A percentile compares a stretch with the other conserved stretches of the same genome.
Evolutionary conservation across 2,888 invertebrate genomes (phyloP).

Genomic region (Cheilosia urbana): DNA sequence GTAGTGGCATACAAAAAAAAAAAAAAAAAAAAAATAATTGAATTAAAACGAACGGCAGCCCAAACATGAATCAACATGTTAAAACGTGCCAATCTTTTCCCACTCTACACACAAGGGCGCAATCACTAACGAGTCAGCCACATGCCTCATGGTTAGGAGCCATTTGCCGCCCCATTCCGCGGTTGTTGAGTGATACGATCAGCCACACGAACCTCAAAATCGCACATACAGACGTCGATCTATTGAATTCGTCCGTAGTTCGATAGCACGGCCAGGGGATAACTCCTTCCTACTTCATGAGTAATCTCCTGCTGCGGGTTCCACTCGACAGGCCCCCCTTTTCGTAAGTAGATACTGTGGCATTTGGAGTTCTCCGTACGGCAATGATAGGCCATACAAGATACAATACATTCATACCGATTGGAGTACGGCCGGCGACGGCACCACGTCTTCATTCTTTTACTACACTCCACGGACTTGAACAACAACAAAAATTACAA

Average conservation of each 20-base stretch:
- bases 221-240: conserved; percentile 28
- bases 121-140: conserved; percentile 12
- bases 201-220: conserved; percentile 22
- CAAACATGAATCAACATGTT: conserved; percentile 32
- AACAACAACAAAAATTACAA: neutral
- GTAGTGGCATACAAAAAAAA: neutral
- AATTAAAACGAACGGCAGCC: conserved; percentile 7
- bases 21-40: neutral
- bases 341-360: conserved; percentile 23
- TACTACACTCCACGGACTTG: conserved; percentile 1
- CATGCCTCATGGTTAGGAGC: conserved; percentile 19
- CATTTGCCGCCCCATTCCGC: conserved; percentile 32
- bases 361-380: conserved; percentile 30
- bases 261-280: conserved; percentile 14
- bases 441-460: conserved; percentile 31
- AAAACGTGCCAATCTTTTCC: conserved; percentile 36
- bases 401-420: conserved; percentile 19
- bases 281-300: neutral
- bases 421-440: neutral
- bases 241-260: conserved; percentile 19
- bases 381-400: conserved; percentile 30
- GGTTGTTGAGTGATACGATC: conserved; percentile 33
- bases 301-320: conserved; percentile 25
- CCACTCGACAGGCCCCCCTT: conserved; percentile 24
- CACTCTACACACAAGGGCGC: conserved; percentile 29